Percentiles rank a stretch among this genome's conserved stretches.
Evolutionary conservation across 2,797 vertebrate genomes (phyloP).

Genomic region (Peromyscus aztecus): DNA sequence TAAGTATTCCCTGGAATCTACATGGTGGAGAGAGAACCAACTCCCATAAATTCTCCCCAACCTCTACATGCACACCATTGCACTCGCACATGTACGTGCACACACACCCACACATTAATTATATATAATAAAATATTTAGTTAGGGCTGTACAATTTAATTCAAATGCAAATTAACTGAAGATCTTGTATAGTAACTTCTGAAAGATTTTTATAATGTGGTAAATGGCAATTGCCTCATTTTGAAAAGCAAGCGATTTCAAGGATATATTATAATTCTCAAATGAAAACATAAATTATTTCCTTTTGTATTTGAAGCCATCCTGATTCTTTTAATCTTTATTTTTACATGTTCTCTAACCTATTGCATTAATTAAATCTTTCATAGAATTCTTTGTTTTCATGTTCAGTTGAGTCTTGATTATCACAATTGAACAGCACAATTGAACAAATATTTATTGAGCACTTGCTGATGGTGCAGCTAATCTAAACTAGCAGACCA

Average conservation of each 20-base stretch:
- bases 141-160: slow-evolving; percentile 32
- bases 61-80: no score
- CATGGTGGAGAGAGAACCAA: not conserved
- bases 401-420: slow-evolving; percentile 71
- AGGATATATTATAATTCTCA: slow-evolving; percentile 14
- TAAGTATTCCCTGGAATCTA: not conserved
- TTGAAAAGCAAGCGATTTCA: slow-evolving; percentile 67
- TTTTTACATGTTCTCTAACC: slow-evolving; percentile 54
- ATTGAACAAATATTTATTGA: slow-evolving; percentile 80
- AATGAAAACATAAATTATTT: slow-evolving; percentile 63
- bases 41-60: not conserved
- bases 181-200: slow-evolving; percentile 29
- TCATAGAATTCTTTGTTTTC: slow-evolving; percentile 76
- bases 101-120: not conserved
- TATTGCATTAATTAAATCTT: slow-evolving; percentile 56
- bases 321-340: slow-evolving; percentile 63
- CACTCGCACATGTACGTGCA: not conserved
- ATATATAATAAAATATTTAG: slow-evolving; percentile 49
- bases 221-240: slow-evolving; percentile 41
- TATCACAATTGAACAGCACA: slow-evolving; percentile 76
- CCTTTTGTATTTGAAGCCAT: slow-evolving; percentile 63
- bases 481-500: slow-evolving; percentile 70
- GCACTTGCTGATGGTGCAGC: slow-evolving; percentile 62
- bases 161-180: slow-evolving; percentile 57
- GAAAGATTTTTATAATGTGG: slow-evolving; percentile 64